phyloP scores from a whole-genome alignment of 1,140 invertebrate genomes.

The Acromyrmex echinatior region DNA sequence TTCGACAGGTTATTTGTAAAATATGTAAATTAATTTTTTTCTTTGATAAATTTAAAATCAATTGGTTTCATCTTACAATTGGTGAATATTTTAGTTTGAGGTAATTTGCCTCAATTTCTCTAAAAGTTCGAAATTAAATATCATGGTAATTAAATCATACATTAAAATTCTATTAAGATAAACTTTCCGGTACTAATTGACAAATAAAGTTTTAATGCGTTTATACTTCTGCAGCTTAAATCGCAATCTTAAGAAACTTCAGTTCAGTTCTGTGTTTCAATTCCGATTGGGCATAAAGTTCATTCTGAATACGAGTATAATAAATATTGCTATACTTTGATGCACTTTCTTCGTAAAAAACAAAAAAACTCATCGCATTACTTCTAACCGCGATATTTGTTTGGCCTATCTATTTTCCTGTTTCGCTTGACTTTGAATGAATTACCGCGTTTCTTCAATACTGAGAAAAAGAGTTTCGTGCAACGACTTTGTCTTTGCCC shows the following conservation, averaged over 20 bases:
- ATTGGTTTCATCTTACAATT: conserved; percentile 16
- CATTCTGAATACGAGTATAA: neutral
- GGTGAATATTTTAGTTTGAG: conserved; percentile 30
- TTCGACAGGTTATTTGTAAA: neutral
- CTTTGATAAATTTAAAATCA: conserved; percentile 3
- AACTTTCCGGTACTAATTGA: conserved; percentile 43
- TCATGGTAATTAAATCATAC: conserved; percentile 43
- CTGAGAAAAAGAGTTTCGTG: conserved; percentile 58
- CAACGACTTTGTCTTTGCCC: conserved; percentile 63
- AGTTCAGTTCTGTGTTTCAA: conserved; percentile 25
- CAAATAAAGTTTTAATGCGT: conserved; percentile 48
- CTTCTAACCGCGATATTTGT: conserved; percentile 17
- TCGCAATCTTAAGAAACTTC: conserved; percentile 47
- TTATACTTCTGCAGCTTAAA: conserved; percentile 27
- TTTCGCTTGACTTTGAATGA: conserved; percentile 59
- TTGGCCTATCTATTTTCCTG: conserved; percentile 42
- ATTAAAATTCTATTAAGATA: conserved; percentile 46
- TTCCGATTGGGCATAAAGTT: conserved; percentile 7
- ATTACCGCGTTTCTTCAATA: conserved; percentile 59
- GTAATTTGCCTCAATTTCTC: neutral
- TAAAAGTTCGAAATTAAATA: conserved; percentile 56
- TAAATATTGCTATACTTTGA: neutral
- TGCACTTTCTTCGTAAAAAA: neutral
- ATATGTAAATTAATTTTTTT: neutral
- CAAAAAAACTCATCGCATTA: conserved; percentile 2